phyloP scores from a whole-genome alignment of 2,888 invertebrate genomes.

The Calliphora vomitoria region DNA sequence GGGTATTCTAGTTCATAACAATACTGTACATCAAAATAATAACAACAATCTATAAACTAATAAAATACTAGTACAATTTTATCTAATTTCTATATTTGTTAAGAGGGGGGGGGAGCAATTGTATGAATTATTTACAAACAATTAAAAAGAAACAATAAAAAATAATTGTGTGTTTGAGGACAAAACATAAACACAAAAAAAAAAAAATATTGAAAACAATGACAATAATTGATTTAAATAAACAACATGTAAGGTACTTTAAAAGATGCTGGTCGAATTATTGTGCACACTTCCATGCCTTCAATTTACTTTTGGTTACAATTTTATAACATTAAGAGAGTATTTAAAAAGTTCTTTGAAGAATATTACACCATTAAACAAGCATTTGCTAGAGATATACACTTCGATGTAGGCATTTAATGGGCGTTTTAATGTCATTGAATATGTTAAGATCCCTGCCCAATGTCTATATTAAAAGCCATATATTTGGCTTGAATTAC shows the following conservation, averaged over 20 bases:
- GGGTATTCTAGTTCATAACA: background rate
- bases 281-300: too few relatives aligned
- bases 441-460: too few relatives aligned
- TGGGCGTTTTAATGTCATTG: too few relatives aligned
- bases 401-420: too few relatives aligned
- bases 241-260: background rate
- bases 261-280: too few relatives aligned
- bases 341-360: too few relatives aligned
- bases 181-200: background rate
- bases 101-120: background rate
- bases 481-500: too few relatives aligned
- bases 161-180: background rate
- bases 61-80: background rate
- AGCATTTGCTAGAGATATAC: too few relatives aligned
- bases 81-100: background rate
- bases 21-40: background rate
- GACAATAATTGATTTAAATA: slow-evolving; percentile 9
- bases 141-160: background rate
- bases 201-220: background rate
- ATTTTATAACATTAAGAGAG: too few relatives aligned
- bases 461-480: too few relatives aligned
- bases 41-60: slow-evolving; percentile 14
- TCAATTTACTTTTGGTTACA: too few relatives aligned
- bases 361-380: too few relatives aligned
- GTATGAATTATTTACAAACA: background rate